Conservation (phyloP, 2,888 invertebrate genomes). For the Melanargia galathea region DNA sequence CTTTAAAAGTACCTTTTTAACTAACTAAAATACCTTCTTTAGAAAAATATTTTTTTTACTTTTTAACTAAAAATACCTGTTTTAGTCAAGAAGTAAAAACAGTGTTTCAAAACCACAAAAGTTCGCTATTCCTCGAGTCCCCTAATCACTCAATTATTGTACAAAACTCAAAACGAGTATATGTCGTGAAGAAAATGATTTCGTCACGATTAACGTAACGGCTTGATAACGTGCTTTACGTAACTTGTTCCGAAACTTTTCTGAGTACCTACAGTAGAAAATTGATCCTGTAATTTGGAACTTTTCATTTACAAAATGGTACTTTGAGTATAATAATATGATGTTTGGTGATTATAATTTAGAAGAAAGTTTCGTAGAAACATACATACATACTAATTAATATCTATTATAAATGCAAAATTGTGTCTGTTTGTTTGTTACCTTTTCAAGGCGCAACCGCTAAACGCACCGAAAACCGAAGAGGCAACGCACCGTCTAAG, state of each 20-base stretch:
- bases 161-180: constrained; percentile 38
- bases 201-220: constrained; percentile 41
- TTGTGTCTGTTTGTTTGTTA: no score
- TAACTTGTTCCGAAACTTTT: constrained; percentile 29
- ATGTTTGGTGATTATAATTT: constrained; percentile 8
- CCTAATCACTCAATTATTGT: constrained; percentile 37
- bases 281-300: constrained; percentile 15
- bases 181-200: constrained; percentile 43
- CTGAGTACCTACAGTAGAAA: constrained; percentile 25
- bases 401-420: not conserved
- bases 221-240: constrained; percentile 33
- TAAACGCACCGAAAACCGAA: no score
- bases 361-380: not conserved
- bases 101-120: constrained; percentile 19
- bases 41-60: no score
- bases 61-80: no score
- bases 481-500: no score
- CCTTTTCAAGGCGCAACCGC: no score
- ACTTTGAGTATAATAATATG: constrained; percentile 4
- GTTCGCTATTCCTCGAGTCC: constrained; percentile 7
- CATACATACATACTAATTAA: no score
- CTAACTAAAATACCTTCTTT: no score
- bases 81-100: not conserved
- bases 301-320: constrained; percentile 21
- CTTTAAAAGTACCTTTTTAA: no score